A percentile compares a stretch with the other conserved stretches of the same genome.
Evolutionary conservation across 1,140 invertebrate species (phyloP).

Genomic region (Goniozus legneri): DNA sequence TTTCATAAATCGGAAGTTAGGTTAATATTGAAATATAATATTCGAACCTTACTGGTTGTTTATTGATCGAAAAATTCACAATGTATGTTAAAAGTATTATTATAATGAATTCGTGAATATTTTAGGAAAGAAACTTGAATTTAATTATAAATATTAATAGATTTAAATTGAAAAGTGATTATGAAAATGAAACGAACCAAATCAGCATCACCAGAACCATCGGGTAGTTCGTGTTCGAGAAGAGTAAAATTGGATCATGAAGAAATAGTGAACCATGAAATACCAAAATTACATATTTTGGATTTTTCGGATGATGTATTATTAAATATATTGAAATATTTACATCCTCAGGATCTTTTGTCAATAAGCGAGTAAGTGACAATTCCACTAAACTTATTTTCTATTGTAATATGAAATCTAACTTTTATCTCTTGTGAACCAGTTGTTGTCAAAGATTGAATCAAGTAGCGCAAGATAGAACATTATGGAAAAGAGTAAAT

Average conservation of each 20-base stretch:
- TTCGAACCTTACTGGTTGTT: too few species aligned
- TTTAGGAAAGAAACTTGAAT: too few species aligned
- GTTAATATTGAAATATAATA: too few species aligned
- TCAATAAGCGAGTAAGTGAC: slow-evolving; percentile 51
- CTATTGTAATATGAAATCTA: neutral
- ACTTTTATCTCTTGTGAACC: slow-evolving; percentile 12
- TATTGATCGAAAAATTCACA: too few species aligned
- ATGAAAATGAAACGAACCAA: slow-evolving; percentile 42
- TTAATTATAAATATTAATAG: too few species aligned
- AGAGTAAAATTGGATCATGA: slow-evolving; percentile 23
- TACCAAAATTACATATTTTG: slow-evolving; percentile 23
- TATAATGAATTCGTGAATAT: too few species aligned
- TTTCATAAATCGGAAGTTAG: too few species aligned
- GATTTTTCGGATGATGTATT: slow-evolving; percentile 56
- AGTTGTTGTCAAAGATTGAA: slow-evolving; percentile 53
- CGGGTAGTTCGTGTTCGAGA: slow-evolving; percentile 31
- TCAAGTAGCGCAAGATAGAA: slow-evolving; percentile 50
- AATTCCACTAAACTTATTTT: slow-evolving; percentile 2
- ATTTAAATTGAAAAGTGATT: too few species aligned
- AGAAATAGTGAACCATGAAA: slow-evolving; percentile 9
- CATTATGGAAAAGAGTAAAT: slow-evolving; percentile 56
- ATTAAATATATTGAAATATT: slow-evolving; percentile 54
- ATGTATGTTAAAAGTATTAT: too few species aligned
- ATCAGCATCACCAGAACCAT: slow-evolving; percentile 37
- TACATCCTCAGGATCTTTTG: slow-evolving; percentile 51